Conservation (phyloP, 2,888 invertebrate genomes). For the Ophion ellenae region DNA sequence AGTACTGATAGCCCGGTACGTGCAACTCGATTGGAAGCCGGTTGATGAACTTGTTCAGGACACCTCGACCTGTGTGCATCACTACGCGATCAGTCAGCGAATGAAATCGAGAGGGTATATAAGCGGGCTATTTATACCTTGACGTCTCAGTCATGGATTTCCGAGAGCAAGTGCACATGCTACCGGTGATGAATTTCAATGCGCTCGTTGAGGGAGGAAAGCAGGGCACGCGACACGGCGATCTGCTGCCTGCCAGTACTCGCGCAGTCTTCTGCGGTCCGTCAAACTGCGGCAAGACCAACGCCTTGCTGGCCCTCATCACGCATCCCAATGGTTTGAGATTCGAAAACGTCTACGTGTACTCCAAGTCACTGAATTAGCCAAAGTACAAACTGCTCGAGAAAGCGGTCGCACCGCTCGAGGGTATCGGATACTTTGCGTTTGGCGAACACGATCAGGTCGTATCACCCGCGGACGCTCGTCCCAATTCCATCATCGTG, state of each 20-base stretch:
- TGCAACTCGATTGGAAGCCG: no score
- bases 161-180: no score
- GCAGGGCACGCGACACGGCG: conserved; percentile 66
- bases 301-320: no score
- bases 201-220: conserved; percentile 16
- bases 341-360: no score
- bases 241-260: conserved; percentile 42
- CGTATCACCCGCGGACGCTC: no score
- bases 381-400: conserved; percentile 73
- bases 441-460: no score
- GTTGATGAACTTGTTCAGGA: conserved; percentile 42
- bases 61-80: conserved; percentile 10
- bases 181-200: neutral
- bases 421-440: conserved; percentile 22
- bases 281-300: no score
- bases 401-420: conserved; percentile 66
- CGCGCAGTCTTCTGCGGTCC: no score
- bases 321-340: no score
- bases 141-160: conserved; percentile 37
- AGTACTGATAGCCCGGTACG: no score
- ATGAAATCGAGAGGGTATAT: conserved; percentile 45
- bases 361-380: conserved; percentile 48
- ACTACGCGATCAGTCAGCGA: neutral
- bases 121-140: conserved; percentile 40
- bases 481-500: no score